Evolutionary conservation across 2,113 vertebrate genomes (phyloP).

Genomic region (Melanerpes formicivorus): DNA sequence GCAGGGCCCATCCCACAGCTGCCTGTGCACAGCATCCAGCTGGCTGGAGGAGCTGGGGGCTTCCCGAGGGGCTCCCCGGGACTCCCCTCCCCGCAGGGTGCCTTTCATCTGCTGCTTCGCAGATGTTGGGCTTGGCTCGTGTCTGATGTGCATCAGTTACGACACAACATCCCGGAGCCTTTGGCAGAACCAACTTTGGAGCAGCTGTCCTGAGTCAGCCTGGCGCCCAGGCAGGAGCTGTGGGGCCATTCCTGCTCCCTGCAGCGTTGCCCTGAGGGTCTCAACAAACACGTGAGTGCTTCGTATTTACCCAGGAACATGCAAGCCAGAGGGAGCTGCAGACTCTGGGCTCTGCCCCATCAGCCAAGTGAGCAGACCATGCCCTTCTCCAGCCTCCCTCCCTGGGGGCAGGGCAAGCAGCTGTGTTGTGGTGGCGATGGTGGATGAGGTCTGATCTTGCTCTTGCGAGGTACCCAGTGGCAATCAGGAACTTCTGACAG

Average conservation of each 20-base stretch:
- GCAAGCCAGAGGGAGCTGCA: not conserved
- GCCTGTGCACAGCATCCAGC: not conserved
- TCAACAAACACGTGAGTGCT: not conserved
- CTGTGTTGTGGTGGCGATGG: accelerated
- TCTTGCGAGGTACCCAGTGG: accelerated
- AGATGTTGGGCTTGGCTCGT: slow-evolving; percentile 52
- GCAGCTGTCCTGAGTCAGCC: slow-evolving; percentile 49
- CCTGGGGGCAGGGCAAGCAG: accelerated
- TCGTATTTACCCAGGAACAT: not conserved
- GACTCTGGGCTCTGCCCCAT: not conserved
- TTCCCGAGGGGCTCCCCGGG: not conserved
- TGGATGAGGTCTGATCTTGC: not conserved
- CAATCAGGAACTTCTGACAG: not conserved
- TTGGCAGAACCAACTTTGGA: slow-evolving; percentile 21
- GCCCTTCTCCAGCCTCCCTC: not conserved
- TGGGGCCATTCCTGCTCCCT: accelerated
- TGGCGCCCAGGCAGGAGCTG: not conserved
- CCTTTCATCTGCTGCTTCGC: slow-evolving; percentile 15
- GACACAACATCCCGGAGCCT: not conserved
- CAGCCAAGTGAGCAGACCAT: accelerated
- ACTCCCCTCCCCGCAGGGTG: not conserved
- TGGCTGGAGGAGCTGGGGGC: not conserved
- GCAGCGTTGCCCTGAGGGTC: accelerated
- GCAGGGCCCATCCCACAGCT: not conserved
- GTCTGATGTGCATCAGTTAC: not conserved